Evolutionary conservation across 2,888 invertebrate species (phyloP).

Genomic region (Amiota minor): DNA sequence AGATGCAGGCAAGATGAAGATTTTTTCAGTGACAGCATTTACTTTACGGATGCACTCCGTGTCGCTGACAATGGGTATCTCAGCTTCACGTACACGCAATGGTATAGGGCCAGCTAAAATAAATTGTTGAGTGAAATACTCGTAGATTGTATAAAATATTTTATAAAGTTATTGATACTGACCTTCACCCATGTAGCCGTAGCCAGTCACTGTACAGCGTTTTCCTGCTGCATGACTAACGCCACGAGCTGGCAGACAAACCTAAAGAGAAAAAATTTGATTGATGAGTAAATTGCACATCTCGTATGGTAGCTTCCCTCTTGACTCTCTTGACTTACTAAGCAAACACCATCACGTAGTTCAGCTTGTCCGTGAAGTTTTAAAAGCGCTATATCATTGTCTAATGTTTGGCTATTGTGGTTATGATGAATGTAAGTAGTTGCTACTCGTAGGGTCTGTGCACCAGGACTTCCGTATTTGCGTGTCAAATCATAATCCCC

Average conservation of each 20-base stretch:
- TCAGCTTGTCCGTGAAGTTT: constrained; percentile 92
- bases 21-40: constrained; percentile 94
- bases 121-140: background rate
- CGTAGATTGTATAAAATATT: accelerated
- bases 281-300: background rate
- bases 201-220: constrained; percentile 93
- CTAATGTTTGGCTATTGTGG: constrained; percentile 94
- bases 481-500: constrained; percentile 93
- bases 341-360: constrained; percentile 84
- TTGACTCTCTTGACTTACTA: constrained; percentile 57
- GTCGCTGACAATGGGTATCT: constrained; percentile 93
- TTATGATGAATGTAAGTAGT: constrained; percentile 97
- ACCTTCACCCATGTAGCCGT: constrained; percentile 97
- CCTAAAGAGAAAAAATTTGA: constrained; percentile 73
- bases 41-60: constrained; percentile 93
- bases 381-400: constrained; percentile 93
- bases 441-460: constrained; percentile 90
- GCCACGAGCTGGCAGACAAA: constrained; percentile 91
- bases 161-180: constrained; percentile 3
- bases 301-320: background rate
- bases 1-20: constrained; percentile 92
- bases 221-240: constrained; percentile 92
- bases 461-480: constrained; percentile 92
- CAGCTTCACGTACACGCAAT: constrained; percentile 89
- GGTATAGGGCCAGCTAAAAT: constrained; percentile 91